phyloP scores from a whole-genome alignment of 2,888 invertebrate genomes.

The Pocota personata region DNA sequence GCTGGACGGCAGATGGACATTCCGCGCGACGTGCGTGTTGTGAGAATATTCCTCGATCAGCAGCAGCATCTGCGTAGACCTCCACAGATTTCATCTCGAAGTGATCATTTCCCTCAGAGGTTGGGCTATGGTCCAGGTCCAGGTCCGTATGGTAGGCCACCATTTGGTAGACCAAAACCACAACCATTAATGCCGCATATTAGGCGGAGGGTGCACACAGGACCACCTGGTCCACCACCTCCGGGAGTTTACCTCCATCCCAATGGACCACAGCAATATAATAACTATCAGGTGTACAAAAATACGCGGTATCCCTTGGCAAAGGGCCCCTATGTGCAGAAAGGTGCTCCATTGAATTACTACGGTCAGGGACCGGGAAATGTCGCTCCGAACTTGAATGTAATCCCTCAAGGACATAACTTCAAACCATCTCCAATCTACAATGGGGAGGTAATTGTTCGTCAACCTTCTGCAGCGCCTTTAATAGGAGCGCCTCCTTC shows the following conservation, averaged over 20 bases:
- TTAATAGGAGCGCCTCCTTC: slow-evolving; percentile 13
- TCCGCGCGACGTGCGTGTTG: slow-evolving; percentile 59
- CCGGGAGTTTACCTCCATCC: slow-evolving; percentile 56
- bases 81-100: slow-evolving; percentile 75
- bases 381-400: slow-evolving; percentile 65
- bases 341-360: slow-evolving; percentile 62
- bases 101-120: slow-evolving; percentile 74
- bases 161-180: slow-evolving; percentile 59
- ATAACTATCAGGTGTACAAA: slow-evolving; percentile 75
- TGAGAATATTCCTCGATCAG: slow-evolving; percentile 54
- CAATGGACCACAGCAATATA: slow-evolving; percentile 36
- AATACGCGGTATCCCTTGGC: slow-evolving; percentile 75
- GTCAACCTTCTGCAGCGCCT: slow-evolving; percentile 70
- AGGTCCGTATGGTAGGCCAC: slow-evolving; percentile 45
- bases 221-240: slow-evolving; percentile 64
- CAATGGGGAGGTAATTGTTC: slow-evolving; percentile 78
- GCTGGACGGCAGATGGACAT: slow-evolving; percentile 52
- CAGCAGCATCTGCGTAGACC: slow-evolving; percentile 45
- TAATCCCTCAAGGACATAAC: slow-evolving; percentile 72
- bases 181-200: slow-evolving; percentile 48
- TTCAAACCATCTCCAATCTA: slow-evolving; percentile 80
- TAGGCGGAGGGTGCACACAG: slow-evolving; percentile 45
- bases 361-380: slow-evolving; percentile 37
- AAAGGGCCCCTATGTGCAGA: slow-evolving; percentile 74
- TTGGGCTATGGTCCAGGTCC: slow-evolving; percentile 35